Base-by-base conservation (phyloP, 2,113 vertebrate genomes). In the Macquaria ambigua region DNA sequence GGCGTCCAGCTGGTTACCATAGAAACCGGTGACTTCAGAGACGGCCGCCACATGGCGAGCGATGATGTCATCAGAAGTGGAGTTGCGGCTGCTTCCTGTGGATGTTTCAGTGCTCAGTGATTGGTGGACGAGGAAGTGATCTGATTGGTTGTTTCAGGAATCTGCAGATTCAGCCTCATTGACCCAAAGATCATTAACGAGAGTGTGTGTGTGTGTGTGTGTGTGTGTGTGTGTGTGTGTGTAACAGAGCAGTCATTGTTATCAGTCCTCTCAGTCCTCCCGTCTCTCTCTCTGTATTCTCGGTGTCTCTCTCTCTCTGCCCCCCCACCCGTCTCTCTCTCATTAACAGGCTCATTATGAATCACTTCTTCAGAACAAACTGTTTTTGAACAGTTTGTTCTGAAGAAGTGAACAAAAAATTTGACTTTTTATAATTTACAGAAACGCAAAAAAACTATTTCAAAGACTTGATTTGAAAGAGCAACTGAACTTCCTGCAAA, bases 211-310 rank as follows among this genome's bases (percentile, higher is more conserved):
- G 52, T 72, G 53, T 74, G 52, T 56, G 41, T 37, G 58, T 64
- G 61, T 76, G 28, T 5, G 34, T 75, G 56, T 75, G 61, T 64
- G 68, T 73, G 56, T 53, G 64, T 62, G 53, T 46, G 56, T 58
- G 20, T 39, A 8, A 79, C 77, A 84, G 83, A 79, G 70, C 39
- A 43, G 23, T 62, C 83, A n/a, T 79, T 79, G 75, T 84, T 41
- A 46, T 43, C 82, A 64, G 20, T 59, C 31, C 8, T 7, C 21
- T 76, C 46, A 3, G 34, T 5, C 34, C 34, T 64, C 34, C 34
- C 4, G 2, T 34, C 2, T 31, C 6, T 58, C 1, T 56, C 55
- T n/a, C 10, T 25, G n/a, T n/a, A n/a, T n/a, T n/a, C n/a, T n/a
- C n/a, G n/a, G n/a, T n/a, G 2, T 34, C 2, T 31, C 6, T 58